These are phyloP conservation scores for Synergus umbraculus DNA, from an alignment of 2,888 invertebrate genomes.

Conservation along the genomic window DNA sequence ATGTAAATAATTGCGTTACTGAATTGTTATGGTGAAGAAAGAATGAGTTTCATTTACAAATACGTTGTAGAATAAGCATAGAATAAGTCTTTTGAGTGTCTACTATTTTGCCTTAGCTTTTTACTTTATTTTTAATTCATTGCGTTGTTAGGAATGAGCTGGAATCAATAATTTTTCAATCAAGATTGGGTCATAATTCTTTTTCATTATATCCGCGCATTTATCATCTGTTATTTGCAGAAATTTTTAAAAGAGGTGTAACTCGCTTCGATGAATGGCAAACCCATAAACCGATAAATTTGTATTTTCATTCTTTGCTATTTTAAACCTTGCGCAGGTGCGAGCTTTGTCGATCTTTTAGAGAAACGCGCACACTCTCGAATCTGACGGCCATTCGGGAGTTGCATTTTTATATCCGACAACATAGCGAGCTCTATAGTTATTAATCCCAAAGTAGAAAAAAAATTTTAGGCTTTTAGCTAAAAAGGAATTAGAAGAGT, in stretches of 20 bases:
- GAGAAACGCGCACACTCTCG: conserved; percentile 29
- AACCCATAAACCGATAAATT: conserved; percentile 33
- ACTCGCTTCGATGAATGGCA: conserved; percentile 5
- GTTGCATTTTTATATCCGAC: conserved; percentile 16
- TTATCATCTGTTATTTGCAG: conserved; percentile 1
- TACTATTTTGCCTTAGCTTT: too few relatives aligned
- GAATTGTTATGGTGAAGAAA: background rate
- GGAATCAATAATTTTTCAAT: conserved; percentile 4
- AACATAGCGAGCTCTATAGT: conserved; percentile 34
- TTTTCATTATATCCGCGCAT: background rate
- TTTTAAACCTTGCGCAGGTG: conserved; percentile 33
- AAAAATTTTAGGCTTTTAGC: background rate
- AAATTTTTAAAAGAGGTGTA: conserved; percentile 8
- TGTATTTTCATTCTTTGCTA: conserved; percentile 13
- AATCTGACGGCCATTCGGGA: conserved; percentile 29
- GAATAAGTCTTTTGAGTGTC: too few relatives aligned
- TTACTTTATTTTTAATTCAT: too few relatives aligned
- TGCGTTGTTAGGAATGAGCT: too few relatives aligned
- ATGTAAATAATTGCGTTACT: background rate
- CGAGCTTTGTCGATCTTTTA: conserved; percentile 7
- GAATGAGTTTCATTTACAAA: background rate
- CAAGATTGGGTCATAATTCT: background rate
- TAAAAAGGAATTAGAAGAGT: background rate
- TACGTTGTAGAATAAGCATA: too few relatives aligned
- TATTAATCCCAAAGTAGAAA: conserved; percentile 14